These are phyloP conservation scores for Priocnemis perturbator DNA, from an alignment of 2,888 invertebrate species.

Conservation along the genomic window DNA sequence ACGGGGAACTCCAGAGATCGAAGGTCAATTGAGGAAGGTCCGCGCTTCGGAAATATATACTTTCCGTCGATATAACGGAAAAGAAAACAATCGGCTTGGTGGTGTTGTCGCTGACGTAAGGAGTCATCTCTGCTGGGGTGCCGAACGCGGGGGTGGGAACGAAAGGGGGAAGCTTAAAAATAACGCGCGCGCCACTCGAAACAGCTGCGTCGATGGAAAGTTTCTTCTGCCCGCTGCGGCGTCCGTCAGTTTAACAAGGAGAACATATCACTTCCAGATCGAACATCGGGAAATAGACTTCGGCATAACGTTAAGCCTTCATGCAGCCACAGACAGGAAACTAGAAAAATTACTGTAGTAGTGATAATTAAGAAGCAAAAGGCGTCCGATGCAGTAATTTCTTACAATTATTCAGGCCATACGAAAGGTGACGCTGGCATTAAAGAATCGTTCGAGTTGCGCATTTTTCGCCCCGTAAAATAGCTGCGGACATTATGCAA, in stretches of 20 bases:
- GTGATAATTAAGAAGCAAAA: no score
- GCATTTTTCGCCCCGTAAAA: no score
- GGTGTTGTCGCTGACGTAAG: constrained; percentile 50
- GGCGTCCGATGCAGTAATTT: no score
- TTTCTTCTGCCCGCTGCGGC: constrained; percentile 38
- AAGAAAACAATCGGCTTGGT: constrained; percentile 42
- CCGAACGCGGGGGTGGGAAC: constrained; percentile 20
- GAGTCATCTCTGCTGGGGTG: neutral
- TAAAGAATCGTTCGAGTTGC: no score
- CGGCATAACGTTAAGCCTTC: no score
- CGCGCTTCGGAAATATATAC: constrained; percentile 27
- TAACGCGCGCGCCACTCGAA: constrained; percentile 49
- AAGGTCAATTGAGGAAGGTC: constrained; percentile 46
- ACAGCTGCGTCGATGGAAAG: constrained; percentile 55
- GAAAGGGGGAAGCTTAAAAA: constrained; percentile 51
- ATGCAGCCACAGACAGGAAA: no score
- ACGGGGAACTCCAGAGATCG: constrained; percentile 12
- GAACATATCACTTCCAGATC: neutral
- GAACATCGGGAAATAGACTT: no score
- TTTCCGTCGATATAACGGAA: constrained; percentile 19
- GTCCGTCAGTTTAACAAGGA: constrained; percentile 21
- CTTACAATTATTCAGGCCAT: no score
- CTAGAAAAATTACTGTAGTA: no score
- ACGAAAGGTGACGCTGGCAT: no score
- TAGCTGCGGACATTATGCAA: no score